These are phyloP conservation scores for Halisarca cf. caerulea DNA, from an alignment of 37 sponge, comb jelly and placozoan genomes.

Conservation along the genomic window DNA sequence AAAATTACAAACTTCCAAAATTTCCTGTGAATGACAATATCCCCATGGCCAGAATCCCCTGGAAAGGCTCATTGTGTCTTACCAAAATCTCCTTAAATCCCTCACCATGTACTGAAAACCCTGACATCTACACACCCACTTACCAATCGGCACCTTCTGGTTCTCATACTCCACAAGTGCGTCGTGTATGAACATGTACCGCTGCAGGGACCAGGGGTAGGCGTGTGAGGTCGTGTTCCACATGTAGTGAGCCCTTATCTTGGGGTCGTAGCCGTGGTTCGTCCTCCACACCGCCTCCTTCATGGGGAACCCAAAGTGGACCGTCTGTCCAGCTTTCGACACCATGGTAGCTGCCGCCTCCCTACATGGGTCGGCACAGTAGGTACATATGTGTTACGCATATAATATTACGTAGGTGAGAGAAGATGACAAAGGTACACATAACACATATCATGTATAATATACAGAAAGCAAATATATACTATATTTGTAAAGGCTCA, in stretches of 20 bases:
- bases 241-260: constrained; percentile 59
- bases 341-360: constrained; percentile 51
- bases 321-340: neutral
- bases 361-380: neutral
- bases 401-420: too few relatives aligned
- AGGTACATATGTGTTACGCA: too few relatives aligned
- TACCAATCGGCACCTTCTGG: constrained; percentile 24
- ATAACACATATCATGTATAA: too few relatives aligned
- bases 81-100: too few relatives aligned
- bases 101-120: neutral
- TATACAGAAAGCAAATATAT: too few relatives aligned
- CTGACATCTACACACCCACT: constrained; percentile 3
- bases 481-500: too few relatives aligned
- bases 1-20: too few relatives aligned
- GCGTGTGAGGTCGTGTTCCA: constrained; percentile 65
- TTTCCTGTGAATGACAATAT: too few relatives aligned
- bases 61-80: too few relatives aligned
- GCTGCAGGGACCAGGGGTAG: constrained; percentile 51
- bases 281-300: constrained; percentile 75
- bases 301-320: constrained; percentile 72
- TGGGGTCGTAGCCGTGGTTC: constrained; percentile 79
- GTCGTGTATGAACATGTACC: constrained; percentile 72
- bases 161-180: constrained; percentile 41
- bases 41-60: too few relatives aligned
- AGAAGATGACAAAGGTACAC: too few relatives aligned